Base-by-base conservation (phyloP, 2,888 invertebrate genomes). In the Brenthis ino region DNA sequence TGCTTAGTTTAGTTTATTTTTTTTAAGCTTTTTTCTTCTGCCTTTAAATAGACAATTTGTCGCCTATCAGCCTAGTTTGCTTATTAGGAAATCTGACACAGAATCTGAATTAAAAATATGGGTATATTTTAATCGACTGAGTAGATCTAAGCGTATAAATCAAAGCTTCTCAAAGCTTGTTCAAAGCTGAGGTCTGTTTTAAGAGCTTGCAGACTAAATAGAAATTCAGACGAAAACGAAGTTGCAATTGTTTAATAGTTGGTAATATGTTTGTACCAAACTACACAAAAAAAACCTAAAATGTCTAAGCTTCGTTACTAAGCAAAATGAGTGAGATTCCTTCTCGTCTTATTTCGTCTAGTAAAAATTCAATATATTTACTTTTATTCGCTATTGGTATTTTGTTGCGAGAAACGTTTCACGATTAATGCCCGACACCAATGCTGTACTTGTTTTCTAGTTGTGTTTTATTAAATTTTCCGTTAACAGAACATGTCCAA, bases 371-470 rank as follows among this genome's bases (percentile, higher is more conserved):
- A 77, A 80, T 75, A 81, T 81, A 79, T 78, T 85, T 87, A 79
- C 79, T 85, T 86, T 86, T 87, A 85, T 84, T 85, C 82, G 80
- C 78, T 72, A 77, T 79, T 77, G 77, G 80, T 84, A 77, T 85
- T 85, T 80, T 82, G 82, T 84, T 83, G 83, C 78, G 76, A 73
- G 74, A 79, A 81, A 64, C 24, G 80, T 78, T 82, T 77, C 75
- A 76, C 78, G 77, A 82, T 83, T 83, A 82, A 79, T 80, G 78
- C 58, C 51, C 12, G 58, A 67, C 65, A 69, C 71, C 64, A 67
- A 70, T 65, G 54, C 58, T 68, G 55, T 57, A 63, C 60, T 68
- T 65, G 64, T 64, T 70, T 72, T 66, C 68, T 63, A 56, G 51
- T 54, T 57, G 47, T 61, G 28, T 68, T 68, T 53, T 57, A 53